Evolutionary conservation across 1,140 invertebrate species (phyloP), one percentile per base, ranked within the genome.

Genomic region (Melanaphis sacchari): DNA sequence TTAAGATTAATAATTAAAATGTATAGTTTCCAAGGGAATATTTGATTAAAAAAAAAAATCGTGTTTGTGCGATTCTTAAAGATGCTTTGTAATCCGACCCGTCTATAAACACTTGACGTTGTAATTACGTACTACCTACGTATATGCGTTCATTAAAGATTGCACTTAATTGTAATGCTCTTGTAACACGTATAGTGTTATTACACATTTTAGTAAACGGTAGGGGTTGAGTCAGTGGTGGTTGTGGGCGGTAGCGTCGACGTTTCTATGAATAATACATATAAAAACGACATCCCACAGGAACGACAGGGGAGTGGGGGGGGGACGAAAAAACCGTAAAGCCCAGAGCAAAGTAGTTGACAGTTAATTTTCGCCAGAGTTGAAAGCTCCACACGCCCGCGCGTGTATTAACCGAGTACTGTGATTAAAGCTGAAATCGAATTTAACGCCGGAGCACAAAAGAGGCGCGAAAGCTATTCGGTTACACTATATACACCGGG

Each of bases 401-500:
- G 49, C 26, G n/a, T 38, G 22, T 89, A 54, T 89, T 38, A 26
- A 89, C 52, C 22, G 15, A 46, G 43, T 87, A 24, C 38, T 41
- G 89, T 90, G 89, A 90, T 90, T 90, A 90, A 90, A 90, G 24
- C 89, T 31, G 89, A 66, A 90, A 90, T 90, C 89, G 54, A 90
- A 90, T 90, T 90, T 66, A 66, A 90, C 89, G 54, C 46, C 46
- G 46, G n/a, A n/a, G 89, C 89, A 54, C 88, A 54, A 89, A 89
- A 54, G 46, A 89, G 88, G 88, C 88, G 88, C 46, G 88, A 89
- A 89, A 89, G 88, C 88, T 90, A 66, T 90, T 90, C 89, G 89
- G 89, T 90, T 90, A 90, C 89, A 89, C 49, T 11, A 54, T n/a
- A 11, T 66, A 52, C 49, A 89, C 21, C 36, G 15, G 49, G 88